A percentile compares a stretch with the other conserved stretches of the same genome.
These are phyloP conservation scores for Lethenteron camtschaticum DNA, from an alignment of 2,113 vertebrate species.

Conservation along the genomic window DNA sequence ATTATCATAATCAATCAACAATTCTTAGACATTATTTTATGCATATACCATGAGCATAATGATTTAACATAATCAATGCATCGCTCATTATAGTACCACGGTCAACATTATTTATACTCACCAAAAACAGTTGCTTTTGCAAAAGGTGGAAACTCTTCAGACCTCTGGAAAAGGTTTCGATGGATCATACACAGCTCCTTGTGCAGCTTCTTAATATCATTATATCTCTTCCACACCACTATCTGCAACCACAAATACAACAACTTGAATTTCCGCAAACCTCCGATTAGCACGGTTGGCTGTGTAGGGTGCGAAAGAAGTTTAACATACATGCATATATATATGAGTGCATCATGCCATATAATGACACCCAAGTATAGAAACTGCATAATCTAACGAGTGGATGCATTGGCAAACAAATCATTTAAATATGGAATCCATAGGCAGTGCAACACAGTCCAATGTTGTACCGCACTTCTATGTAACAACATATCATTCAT, in stretches of 20 bases:
- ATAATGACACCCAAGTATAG: not conserved
- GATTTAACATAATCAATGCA: too few relatives aligned
- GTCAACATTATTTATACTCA: constrained; percentile 23
- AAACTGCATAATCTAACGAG: not conserved
- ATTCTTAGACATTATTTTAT: too few relatives aligned
- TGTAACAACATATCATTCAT: too few relatives aligned
- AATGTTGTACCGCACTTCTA: too few relatives aligned
- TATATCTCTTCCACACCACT: constrained; percentile 91
- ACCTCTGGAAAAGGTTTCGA: constrained; percentile 54
- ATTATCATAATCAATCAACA: too few relatives aligned
- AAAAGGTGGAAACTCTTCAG: constrained; percentile 81
- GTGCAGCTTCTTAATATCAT: constrained; percentile 90
- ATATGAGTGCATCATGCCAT: not conserved
- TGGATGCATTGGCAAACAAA: too few relatives aligned
- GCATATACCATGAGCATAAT: too few relatives aligned
- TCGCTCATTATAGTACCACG: too few relatives aligned
- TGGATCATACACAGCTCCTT: constrained; percentile 85
- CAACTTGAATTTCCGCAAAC: not conserved
- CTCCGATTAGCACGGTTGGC: too few relatives aligned
- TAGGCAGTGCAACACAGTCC: too few relatives aligned
- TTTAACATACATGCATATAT: not conserved
- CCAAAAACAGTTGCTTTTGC: constrained; percentile 89
- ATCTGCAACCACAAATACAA: constrained; percentile 32
- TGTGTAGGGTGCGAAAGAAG: too few relatives aligned
- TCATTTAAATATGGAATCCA: too few relatives aligned